Percentiles rank a stretch among this genome's conserved stretches.
Conservation (phyloP, 2,113 vertebrate genomes). For the Polypterus bichir region DNA sequence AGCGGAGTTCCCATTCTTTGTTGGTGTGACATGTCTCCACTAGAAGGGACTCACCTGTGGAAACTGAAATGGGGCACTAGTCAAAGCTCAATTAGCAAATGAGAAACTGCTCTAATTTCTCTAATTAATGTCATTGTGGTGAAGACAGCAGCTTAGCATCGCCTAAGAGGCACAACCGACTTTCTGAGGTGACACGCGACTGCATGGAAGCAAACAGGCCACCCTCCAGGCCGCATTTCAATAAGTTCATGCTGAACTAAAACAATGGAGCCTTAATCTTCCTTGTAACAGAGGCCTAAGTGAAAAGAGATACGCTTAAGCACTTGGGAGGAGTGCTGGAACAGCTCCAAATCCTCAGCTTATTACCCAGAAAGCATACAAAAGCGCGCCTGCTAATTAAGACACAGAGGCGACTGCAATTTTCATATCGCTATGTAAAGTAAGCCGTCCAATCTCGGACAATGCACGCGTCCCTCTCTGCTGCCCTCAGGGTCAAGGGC, state of each 20-base stretch:
- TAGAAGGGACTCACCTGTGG: too few relatives aligned
- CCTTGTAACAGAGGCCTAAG: slow-evolving; percentile 26
- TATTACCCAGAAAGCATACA: slow-evolving; percentile 39
- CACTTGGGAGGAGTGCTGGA: slow-evolving; percentile 36
- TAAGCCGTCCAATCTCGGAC: too few relatives aligned
- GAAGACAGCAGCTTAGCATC: neutral
- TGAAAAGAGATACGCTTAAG: slow-evolving; percentile 22
- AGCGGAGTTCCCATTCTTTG: too few relatives aligned
- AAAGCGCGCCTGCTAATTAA: slow-evolving; percentile 51
- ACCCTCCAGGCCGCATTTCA: too few relatives aligned
- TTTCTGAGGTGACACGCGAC: too few relatives aligned
- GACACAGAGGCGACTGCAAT: slow-evolving; percentile 40
- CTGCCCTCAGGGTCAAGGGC: too few relatives aligned
- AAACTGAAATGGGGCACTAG: too few relatives aligned
- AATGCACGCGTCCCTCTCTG: too few relatives aligned
- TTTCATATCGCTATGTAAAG: slow-evolving; percentile 21
- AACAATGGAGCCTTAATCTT: slow-evolving; percentile 29
- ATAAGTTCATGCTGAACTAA: slow-evolving; percentile 2
- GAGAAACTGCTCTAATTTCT: neutral
- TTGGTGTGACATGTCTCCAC: too few relatives aligned
- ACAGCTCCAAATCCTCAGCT: slow-evolving; percentile 45
- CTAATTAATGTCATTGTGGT: neutral
- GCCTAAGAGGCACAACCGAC: too few relatives aligned
- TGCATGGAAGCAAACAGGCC: too few relatives aligned
- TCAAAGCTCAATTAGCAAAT: too few relatives aligned